Conservation (phyloP, 2,888 invertebrate species). For the Chromoteleia sp. region DNA sequence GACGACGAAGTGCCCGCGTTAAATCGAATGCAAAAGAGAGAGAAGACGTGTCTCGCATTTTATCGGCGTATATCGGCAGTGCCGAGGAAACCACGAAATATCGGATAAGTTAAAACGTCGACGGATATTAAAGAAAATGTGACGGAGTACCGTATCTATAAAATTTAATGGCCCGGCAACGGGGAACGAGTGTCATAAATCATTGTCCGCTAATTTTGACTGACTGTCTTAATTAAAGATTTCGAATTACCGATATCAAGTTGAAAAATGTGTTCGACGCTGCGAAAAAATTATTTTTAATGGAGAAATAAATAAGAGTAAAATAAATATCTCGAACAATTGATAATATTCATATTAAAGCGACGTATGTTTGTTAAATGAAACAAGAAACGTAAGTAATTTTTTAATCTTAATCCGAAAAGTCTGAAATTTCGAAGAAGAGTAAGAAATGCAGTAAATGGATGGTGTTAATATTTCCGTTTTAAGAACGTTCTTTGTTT, state of each 20-base stretch:
- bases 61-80: conserved; percentile 37
- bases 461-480: too few relatives aligned
- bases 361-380: too few relatives aligned
- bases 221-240: conserved; percentile 58
- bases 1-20: conserved; percentile 34
- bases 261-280: conserved; percentile 33
- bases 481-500: too few relatives aligned
- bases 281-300: not conserved
- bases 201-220: conserved; percentile 50
- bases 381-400: too few relatives aligned
- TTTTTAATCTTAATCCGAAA: too few relatives aligned
- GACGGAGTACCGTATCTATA: conserved; percentile 54
- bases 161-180: conserved; percentile 51
- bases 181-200: conserved; percentile 42
- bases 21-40: conserved; percentile 65
- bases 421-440: too few relatives aligned
- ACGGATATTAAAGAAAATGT: conserved; percentile 69
- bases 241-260: conserved; percentile 35
- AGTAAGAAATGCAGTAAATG: too few relatives aligned
- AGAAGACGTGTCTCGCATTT: conserved; percentile 56
- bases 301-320: not conserved
- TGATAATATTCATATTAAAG: too few relatives aligned
- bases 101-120: conserved; percentile 64
- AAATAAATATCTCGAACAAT: too few relatives aligned
- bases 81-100: conserved; percentile 57